Evolutionary conservation across 2,888 invertebrate species (phyloP).

Genomic region (Apomyelois bistriatella): DNA sequence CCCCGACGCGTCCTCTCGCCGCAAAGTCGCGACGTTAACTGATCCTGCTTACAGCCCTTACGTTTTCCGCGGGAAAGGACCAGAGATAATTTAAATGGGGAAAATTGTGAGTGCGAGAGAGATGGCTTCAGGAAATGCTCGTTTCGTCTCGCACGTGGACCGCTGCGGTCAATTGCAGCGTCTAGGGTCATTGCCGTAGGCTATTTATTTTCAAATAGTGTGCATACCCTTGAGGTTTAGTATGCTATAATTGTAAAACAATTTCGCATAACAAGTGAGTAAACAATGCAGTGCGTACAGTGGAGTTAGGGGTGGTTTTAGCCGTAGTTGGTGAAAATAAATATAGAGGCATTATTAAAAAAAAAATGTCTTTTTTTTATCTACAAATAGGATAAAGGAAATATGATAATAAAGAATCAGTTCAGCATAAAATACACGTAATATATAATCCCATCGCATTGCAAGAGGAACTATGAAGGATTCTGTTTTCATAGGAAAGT

Average conservation of each 20-base stretch:
- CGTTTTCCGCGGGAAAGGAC: constrained; percentile 62
- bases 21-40: constrained; percentile 61
- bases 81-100: constrained; percentile 29
- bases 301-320: background rate
- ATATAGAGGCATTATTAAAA: too few species aligned
- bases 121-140: constrained; percentile 44
- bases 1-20: constrained; percentile 39
- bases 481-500: too few species aligned
- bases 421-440: too few species aligned
- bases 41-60: constrained; percentile 54
- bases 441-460: too few species aligned
- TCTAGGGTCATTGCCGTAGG: constrained; percentile 73
- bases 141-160: constrained; percentile 62
- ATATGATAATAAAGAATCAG: too few species aligned
- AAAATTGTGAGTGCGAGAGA: constrained; percentile 38
- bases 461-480: too few species aligned
- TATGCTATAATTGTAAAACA: constrained; percentile 3
- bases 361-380: too few species aligned
- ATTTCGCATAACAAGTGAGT: constrained; percentile 4
- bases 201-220: constrained; percentile 14
- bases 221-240: constrained; percentile 5
- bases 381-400: too few species aligned
- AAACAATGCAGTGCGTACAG: background rate
- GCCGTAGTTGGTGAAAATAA: too few species aligned
- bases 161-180: constrained; percentile 72